Evolutionary conservation across 1,140 invertebrate genomes (phyloP).

Genomic region (Teleopsis dalmanni): DNA sequence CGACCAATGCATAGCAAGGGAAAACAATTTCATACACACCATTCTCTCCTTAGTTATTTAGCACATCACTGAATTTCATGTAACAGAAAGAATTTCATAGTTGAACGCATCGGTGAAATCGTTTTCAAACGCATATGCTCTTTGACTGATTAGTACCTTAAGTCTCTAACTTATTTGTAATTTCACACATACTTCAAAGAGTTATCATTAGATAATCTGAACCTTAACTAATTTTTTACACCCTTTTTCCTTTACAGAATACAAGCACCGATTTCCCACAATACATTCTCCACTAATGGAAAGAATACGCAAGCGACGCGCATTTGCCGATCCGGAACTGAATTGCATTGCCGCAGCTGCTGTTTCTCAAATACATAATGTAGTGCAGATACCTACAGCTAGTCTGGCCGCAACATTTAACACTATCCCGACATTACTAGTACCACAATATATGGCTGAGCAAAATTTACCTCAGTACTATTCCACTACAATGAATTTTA

Average conservation of each 20-base stretch:
- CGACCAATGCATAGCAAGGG: too few relatives aligned
- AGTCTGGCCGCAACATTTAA: too few relatives aligned
- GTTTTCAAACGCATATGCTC: too few relatives aligned
- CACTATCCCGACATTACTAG: too few relatives aligned
- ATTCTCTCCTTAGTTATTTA: too few relatives aligned
- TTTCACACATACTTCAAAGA: background rate
- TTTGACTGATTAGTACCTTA: too few relatives aligned
- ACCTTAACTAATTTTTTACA: background rate
- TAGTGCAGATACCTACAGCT: too few relatives aligned
- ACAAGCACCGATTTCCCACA: slow-evolving; percentile 38
- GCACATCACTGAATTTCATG: too few relatives aligned
- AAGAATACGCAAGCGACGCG: slow-evolving; percentile 48
- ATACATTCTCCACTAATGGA: slow-evolving; percentile 43
- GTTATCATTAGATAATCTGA: background rate
- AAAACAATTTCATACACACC: too few relatives aligned
- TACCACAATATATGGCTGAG: too few relatives aligned
- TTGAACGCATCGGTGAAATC: slow-evolving; percentile 10
- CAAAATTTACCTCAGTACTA: background rate
- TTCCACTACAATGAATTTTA: background rate
- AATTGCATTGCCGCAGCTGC: slow-evolving; percentile 31
- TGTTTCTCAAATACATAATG: too few relatives aligned
- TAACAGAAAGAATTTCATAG: slow-evolving; percentile 8
- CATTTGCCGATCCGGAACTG: slow-evolving; percentile 51
- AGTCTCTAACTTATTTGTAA: too few relatives aligned
- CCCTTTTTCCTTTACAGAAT: slow-evolving; percentile 21